Conservation (phyloP, 2,113 vertebrate species). For the Istiophorus platypterus region DNA sequence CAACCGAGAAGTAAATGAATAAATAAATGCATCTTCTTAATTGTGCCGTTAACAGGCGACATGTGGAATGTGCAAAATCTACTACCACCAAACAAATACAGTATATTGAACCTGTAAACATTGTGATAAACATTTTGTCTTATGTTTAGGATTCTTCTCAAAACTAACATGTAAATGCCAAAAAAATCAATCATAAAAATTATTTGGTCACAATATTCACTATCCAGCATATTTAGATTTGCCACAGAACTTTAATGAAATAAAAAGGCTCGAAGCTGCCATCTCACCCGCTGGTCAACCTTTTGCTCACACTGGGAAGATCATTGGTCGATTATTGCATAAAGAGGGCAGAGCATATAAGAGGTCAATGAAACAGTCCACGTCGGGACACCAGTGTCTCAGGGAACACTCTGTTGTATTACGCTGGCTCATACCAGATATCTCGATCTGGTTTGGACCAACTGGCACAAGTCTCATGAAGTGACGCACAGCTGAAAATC, state of each 20-base stretch:
- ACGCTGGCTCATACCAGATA: not conserved
- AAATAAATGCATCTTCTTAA: constrained; percentile 2
- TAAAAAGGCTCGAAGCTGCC: constrained; percentile 1
- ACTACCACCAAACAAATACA: not conserved
- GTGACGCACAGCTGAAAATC: not conserved
- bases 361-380: constrained; percentile 14
- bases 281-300: not conserved
- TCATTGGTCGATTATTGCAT: constrained; percentile 50
- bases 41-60: not conserved
- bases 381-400: not conserved
- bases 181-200: constrained; percentile 14
- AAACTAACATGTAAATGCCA: constrained; percentile 1
- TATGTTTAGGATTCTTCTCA: not conserved
- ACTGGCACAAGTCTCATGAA: not conserved
- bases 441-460: not conserved
- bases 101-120: not conserved
- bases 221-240: constrained; percentile 42
- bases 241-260: not conserved
- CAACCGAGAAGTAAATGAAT: constrained; percentile 1
- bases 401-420: not conserved
- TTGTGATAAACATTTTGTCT: not conserved
- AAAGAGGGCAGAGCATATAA: constrained; percentile 15
- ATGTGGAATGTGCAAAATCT: constrained; percentile 45
- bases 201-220: constrained; percentile 47
- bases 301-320: not conserved